A percentile compares a stretch with the other conserved stretches of the same genome.
Conservation (phyloP, 1,140 invertebrate species). For the Amyelois transitella region DNA sequence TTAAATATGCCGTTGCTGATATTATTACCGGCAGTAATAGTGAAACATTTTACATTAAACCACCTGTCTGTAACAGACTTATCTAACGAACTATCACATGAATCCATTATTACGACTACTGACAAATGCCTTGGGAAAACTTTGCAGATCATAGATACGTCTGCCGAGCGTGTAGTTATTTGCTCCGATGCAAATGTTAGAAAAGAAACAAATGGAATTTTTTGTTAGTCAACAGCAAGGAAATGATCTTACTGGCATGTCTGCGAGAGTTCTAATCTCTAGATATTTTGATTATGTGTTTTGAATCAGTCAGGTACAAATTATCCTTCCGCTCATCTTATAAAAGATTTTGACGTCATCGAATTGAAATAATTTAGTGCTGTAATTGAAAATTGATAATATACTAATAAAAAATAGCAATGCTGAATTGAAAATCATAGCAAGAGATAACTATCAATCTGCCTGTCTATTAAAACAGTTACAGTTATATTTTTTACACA, state of each 20-base stretch:
- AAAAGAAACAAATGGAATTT: not conserved
- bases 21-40: not conserved
- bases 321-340: too few relatives aligned
- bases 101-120: constrained; percentile 20
- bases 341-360: too few relatives aligned
- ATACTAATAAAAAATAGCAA: not conserved
- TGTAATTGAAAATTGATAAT: too few relatives aligned
- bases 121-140: constrained; percentile 19
- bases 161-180: not conserved
- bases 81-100: constrained; percentile 35
- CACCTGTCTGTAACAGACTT: constrained; percentile 35
- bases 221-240: not conserved
- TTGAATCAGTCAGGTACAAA: too few relatives aligned
- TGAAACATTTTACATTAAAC: constrained; percentile 36
- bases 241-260: too few relatives aligned
- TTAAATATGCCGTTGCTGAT: too few relatives aligned
- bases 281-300: too few relatives aligned
- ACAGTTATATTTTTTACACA: not conserved
- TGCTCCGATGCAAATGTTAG: not conserved
- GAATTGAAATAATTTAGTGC: too few relatives aligned
- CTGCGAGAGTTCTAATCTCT: too few relatives aligned
- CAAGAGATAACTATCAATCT: not conserved
- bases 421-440: not conserved
- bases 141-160: constrained; percentile 17
- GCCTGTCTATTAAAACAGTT: not conserved